Percentiles rank a stretch among this genome's conserved stretches.
Conservation (phyloP, 2,113 vertebrate species). For the Xenopus tropicalis region DNA sequence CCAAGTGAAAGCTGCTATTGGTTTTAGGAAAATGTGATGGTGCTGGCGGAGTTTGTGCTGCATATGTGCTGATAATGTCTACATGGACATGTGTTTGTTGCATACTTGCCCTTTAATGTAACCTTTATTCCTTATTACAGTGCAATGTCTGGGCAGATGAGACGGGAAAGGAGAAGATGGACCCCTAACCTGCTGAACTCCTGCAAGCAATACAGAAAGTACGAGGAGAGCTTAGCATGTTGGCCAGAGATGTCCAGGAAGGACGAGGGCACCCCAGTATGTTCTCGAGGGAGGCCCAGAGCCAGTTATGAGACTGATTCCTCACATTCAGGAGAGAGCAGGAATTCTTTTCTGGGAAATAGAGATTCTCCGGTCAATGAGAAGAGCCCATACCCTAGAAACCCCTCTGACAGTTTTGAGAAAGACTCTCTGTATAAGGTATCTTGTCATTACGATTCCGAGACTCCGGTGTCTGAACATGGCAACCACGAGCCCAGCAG, state of each 20-base stretch:
- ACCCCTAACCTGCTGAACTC: constrained; percentile 4
- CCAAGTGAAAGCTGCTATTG: no score
- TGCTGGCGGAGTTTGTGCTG: no score
- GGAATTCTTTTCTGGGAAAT: not conserved
- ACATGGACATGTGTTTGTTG: no score
- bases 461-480: not conserved
- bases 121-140: constrained; percentile 1
- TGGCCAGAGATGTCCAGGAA: not conserved
- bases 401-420: not conserved
- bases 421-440: constrained; percentile 21
- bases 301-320: constrained; percentile 22
- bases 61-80: no score
- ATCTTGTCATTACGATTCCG: not conserved
- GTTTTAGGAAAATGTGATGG: no score
- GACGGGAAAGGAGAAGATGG: not conserved
- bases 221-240: not conserved
- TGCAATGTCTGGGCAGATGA: constrained; percentile 4
- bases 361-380: not conserved
- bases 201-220: constrained; percentile 3
- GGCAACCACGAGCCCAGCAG: not conserved
- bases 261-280: not conserved
- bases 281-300: not conserved
- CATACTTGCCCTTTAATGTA: not conserved
- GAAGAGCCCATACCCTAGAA: not conserved
- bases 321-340: not conserved